Base-by-base conservation (phyloP, 2,888 invertebrate genomes). In the Nemurella pictetii region DNA sequence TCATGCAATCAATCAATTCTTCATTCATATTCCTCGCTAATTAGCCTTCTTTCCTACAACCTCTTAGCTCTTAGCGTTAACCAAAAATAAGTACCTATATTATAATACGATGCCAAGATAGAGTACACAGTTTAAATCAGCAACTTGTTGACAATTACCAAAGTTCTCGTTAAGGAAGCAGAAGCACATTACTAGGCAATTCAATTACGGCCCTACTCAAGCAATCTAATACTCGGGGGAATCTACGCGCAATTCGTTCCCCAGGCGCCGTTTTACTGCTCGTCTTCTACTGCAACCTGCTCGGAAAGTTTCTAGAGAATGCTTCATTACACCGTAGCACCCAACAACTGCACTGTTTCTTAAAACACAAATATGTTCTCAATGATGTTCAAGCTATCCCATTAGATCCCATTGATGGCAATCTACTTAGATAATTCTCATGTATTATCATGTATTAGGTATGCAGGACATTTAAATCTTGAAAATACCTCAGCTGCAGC, bases 151-250 rank as follows among this genome's bases (percentile, higher is more conserved):
- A 81, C 80, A 81, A 81, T 81, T 26, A 81, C 35, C 80, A 26
- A 81, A 35, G 80, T 81, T 81, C 80, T 35, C 80, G 35, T 81
- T 81, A 81, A 35, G 80, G 55, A 55, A 55, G 55, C 55, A 75
- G 80, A 26, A 81, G 80, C 80, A 81, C 36, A 35, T 81, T 35
- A 81, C 20, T 25, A 26, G 26, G 9, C 35, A 81, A 81, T 81
- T 32, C 36, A 81, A 81, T 81, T 81, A 81, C 35, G 80, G 35
- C 25, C 32, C 80, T 26, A 36, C 35, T 35, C n/a, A 35, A 81
- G 80, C 80, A 35, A 81, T 81, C 32, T 81, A 81, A 75, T 75
- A 75, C 75, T 55, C 55, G 12, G 20, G 55, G 20, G 55, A 55
- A 20, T 55, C 55, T 55, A 20, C 55, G 55, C 55, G 55, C 55